Base-by-base conservation (phyloP, 2,888 invertebrate species). In the Perizoma flavofasciatum region DNA sequence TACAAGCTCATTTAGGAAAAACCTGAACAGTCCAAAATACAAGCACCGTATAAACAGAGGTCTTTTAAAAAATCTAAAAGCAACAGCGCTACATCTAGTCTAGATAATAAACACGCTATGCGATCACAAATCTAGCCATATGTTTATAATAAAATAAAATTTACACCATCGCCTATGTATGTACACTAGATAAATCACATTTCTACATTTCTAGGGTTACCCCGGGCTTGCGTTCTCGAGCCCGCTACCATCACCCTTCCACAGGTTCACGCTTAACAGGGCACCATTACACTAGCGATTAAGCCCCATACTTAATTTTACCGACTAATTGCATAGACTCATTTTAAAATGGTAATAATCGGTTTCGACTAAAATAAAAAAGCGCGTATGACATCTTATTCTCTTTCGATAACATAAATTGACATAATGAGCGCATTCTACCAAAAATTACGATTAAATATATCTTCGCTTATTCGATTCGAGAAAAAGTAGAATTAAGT, bases 161-260 rank as follows among this genome's bases (percentile, higher is more conserved):
- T 73, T 90, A 90, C 91, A 90, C 88, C 89, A 87, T 84, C 89
- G 70, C 80, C 80, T 86, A 85, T 73, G 68, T 89, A 88, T 90
- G 80, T 89, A 91, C 89, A 91, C 85, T 87, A 88, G 82, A 85
- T 83, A 83, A 86, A 89, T 89, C 90, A 89, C 89, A 87, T 82
- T 83, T 75, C 85, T 62, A 62, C 61, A 57, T 55, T 78, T 78
- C 76, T 74, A 72, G 69, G 68, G 58, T 48, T 66, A 63, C 52
- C 61, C 66, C 65, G 55, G 59, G 52, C 55, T 7, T 47, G 49
- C 8, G 34, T 9, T 33, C 22, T 22, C 35, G 37, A 33, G 48
- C 43, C 46, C 56, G 53, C 39, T 8, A 9, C 35, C n/a, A 4
- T 6, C 22, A 45, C 47, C 55, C n/a, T 11, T 46, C 44, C 45